Base-by-base conservation (phyloP, 1,140 invertebrate species). In the Ephestia elutella region DNA sequence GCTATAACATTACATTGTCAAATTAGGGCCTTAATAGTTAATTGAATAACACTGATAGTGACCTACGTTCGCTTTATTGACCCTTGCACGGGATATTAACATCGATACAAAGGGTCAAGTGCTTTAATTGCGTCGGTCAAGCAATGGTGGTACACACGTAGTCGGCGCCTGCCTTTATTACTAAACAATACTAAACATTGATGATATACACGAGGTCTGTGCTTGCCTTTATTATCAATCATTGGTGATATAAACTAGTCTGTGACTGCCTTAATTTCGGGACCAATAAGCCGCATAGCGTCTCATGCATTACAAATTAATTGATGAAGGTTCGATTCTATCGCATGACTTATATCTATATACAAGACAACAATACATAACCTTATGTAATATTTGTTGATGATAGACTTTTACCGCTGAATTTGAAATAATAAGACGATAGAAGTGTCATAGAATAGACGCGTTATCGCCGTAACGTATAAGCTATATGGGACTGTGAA, bases 121-220 rank as follows among this genome's bases (percentile, higher is more conserved):
- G 76, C 35, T 69, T 80, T 81, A 82, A 82, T 81, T 83, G 15
- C 15, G 76, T 76, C 61, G 66, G 57, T 62, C 60, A 60, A 60
- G 13, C 50, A 53, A 25, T 53, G 50, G 11, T 2, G 17, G 5
- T 13, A 53, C 7, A 25, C 20, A 53, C 50, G 38, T 17, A 17
- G 38, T 44, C 49, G 18, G 17, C 10, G 49, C 17, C 50, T 53
- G 50, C 21, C 10, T 53, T 50, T 21, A 50, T 38, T 38, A 38
- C 32, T n/a, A n/a, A n/a, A n/a, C 21, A 25, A 25, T 2, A n/a
- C n/a, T n/a, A n/a, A n/a, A n/a, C 21, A 25, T n/a, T n/a, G 7
- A 25, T 25, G 21, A 7, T 25, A 25, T 25, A 25, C 2, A 7
- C 21, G 2, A 17, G n/a, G 38, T 44, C 18, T 3, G 17, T 9